Evolutionary conservation across 2,113 vertebrate species (phyloP).

Genomic region (Thomomys bottae): DNA sequence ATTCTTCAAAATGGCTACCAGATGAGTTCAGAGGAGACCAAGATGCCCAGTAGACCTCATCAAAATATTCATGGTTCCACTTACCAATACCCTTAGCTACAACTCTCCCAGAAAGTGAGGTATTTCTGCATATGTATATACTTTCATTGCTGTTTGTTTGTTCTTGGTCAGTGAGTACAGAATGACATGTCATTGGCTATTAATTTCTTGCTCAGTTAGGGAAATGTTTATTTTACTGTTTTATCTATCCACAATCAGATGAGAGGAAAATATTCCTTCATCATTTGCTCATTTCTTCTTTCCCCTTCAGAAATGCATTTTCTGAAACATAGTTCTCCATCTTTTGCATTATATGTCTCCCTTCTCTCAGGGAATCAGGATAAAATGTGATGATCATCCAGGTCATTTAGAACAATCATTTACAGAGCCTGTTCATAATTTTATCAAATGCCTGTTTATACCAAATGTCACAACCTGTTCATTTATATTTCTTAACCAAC

Average conservation of each 20-base stretch:
- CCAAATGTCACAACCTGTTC: background rate
- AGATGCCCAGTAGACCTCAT: background rate
- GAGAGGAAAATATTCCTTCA: background rate
- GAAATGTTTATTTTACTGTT: background rate
- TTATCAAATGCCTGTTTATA: background rate
- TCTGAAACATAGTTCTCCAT: background rate
- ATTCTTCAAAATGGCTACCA: background rate
- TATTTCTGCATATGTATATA: background rate
- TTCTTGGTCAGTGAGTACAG: background rate
- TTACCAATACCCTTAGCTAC: background rate
- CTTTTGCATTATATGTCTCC: background rate
- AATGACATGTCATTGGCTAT: background rate
- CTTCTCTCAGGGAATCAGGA: background rate
- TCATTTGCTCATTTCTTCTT: rapidly evolving
- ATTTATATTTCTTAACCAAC: background rate
- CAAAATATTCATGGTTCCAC: background rate
- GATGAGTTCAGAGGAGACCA: background rate
- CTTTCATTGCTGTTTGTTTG: background rate
- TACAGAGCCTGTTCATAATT: background rate
- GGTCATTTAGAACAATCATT: background rate
- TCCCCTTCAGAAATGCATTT: background rate
- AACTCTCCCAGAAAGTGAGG: background rate
- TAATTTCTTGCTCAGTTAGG: background rate
- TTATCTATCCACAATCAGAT: background rate
- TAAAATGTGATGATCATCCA: no score